Evolutionary conservation across 2,888 invertebrate species (phyloP).

Genomic region (Prosapia bicincta): DNA sequence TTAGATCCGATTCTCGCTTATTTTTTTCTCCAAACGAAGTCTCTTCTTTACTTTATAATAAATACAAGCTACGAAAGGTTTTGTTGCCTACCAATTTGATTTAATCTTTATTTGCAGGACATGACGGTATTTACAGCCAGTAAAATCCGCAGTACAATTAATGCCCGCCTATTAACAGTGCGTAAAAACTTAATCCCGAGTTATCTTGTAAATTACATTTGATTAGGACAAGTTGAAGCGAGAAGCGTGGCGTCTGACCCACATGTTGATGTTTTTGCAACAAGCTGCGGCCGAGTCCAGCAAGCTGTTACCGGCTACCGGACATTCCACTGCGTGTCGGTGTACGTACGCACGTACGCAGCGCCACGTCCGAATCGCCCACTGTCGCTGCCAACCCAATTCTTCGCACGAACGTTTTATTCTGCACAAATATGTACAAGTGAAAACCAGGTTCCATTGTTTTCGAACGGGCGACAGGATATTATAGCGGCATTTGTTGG

Average conservation of each 20-base stretch:
- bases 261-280: background rate
- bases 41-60: too few relatives aligned
- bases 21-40: too few relatives aligned
- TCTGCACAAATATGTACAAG: constrained; percentile 2
- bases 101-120: too few relatives aligned
- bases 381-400: background rate
- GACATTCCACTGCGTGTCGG: background rate
- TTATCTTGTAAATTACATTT: too few relatives aligned
- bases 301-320: background rate
- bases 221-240: background rate
- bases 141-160: too few relatives aligned
- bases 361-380: background rate
- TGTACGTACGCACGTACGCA: background rate
- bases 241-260: background rate
- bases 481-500: background rate
- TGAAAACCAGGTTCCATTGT: background rate
- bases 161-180: too few relatives aligned
- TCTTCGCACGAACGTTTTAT: background rate
- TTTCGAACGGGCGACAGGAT: background rate
- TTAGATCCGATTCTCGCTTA: too few relatives aligned
- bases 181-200: too few relatives aligned
- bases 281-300: background rate
- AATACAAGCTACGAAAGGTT: too few relatives aligned
- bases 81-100: too few relatives aligned
- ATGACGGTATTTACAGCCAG: too few relatives aligned